A percentile compares a stretch with the other conserved stretches of the same genome.
phyloP scores from a whole-genome alignment of 2,113 vertebrate species.

The Crypturellus undulatus region DNA sequence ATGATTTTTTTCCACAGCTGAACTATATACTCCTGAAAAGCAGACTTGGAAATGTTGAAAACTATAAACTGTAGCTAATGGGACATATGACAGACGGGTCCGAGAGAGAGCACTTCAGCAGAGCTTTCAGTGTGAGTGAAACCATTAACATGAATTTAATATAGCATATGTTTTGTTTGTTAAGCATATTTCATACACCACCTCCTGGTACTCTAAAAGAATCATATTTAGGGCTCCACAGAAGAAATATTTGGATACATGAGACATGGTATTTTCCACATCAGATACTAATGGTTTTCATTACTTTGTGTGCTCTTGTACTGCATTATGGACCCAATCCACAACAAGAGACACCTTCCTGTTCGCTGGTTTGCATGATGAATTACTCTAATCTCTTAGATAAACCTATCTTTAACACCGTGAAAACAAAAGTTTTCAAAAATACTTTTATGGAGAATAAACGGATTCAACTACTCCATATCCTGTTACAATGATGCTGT shows the following conservation, averaged over 20 bases:
- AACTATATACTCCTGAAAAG: constrained; percentile 35
- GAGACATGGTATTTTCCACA: neutral
- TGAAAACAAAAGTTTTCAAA: neutral
- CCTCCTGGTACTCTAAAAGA: neutral
- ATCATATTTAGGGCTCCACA: neutral
- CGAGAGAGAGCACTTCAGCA: neutral
- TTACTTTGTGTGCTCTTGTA: neutral
- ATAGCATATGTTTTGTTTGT: neutral
- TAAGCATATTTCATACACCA: neutral
- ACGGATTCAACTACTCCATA: neutral
- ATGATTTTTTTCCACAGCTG: constrained; percentile 35
- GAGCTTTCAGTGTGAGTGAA: neutral
- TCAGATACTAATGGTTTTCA: neutral
- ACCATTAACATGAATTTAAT: neutral
- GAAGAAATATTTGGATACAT: neutral
- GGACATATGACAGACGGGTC: neutral
- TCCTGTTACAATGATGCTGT: neutral
- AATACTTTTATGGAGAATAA: neutral
- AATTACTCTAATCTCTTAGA: neutral
- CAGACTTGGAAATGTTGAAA: constrained; percentile 8
- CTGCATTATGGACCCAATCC: neutral
- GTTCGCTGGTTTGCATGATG: neutral
- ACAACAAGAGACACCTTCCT: neutral
- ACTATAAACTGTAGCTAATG: neutral
- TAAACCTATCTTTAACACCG: neutral